Evolutionary conservation across 2,797 vertebrate genomes (phyloP), one percentile per base, ranked within the genome.

Genomic region (Discoglossus pictus): DNA sequence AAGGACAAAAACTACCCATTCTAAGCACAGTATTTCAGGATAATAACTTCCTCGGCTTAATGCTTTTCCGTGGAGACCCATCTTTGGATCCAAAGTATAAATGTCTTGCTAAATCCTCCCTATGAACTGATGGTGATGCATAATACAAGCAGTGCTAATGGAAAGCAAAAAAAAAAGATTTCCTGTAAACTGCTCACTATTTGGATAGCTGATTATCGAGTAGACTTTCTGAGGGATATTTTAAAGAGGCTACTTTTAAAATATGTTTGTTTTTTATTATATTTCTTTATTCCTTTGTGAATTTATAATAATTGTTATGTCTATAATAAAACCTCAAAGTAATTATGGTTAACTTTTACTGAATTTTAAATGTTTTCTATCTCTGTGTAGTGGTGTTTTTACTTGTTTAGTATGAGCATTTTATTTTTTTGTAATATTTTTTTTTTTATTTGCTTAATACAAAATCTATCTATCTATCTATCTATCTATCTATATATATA

Each of bases 21-120:
- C 67, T 79, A 71, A 77, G 61, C 54, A 73, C 65, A 84, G 43
- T 82, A 76, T 79, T 82, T 75, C 60, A 63, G 46, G 78, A 80
- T 68, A 83, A 77, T 60, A 81, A 70, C 54, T 78, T 75, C 61
- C 56, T 78, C 2, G 24, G 4, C 20, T 74, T 81, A 75, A 76
- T 68, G 47, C 70, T 68, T 61, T 76, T 78, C 66, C 79, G 1
- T 55, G 65, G 64, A 81, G 31, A 77, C 51, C 4, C 31, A 75
- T 66, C 65, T 74, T 35, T 42, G 76, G 61, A 68, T 56, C 44
- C 69, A 72, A 81, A 78, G 42, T 74, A 59, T n/a, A 80, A 62
- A 59, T 23, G 48, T 64, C 9, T 61, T 42, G 11, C 34, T 72
- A 66, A 70, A 65, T 77, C 77, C 16, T 60, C 53, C 21, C 7